A percentile compares a stretch with the other conserved stretches of the same genome.
Evolutionary conservation across 2,113 vertebrate species (phyloP).

Genomic region (Alouatta palliata): DNA sequence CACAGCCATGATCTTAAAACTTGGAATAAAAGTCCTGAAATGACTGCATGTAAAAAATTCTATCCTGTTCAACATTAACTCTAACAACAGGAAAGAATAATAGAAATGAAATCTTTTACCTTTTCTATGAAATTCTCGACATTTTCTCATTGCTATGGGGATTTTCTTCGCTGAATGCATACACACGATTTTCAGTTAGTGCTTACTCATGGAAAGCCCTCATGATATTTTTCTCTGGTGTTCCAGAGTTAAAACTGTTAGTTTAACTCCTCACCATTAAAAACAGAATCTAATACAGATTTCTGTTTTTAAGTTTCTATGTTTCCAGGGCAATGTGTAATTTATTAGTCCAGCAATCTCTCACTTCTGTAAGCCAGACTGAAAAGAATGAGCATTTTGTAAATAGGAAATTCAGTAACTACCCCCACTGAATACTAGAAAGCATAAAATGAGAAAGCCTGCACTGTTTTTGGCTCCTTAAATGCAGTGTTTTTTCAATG

Average conservation of each 20-base stretch:
- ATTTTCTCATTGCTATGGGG: neutral
- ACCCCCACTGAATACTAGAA: neutral
- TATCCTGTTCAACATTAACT: neutral
- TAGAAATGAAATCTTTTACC: neutral
- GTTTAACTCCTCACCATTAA: neutral
- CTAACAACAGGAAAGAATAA: neutral
- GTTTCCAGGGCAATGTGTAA: neutral
- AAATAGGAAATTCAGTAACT: constrained; percentile 47
- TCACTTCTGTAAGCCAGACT: constrained; percentile 22
- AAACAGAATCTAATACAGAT: constrained; percentile 8
- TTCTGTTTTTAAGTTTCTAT: neutral
- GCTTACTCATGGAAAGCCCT: neutral
- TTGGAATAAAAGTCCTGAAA: constrained; percentile 19
- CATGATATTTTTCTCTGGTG: neutral
- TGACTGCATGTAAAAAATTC: neutral
- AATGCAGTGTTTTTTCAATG: neutral
- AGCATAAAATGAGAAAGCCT: constrained; percentile 2
- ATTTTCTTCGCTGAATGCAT: constrained; percentile 36
- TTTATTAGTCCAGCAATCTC: neutral
- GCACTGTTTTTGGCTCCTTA: neutral
- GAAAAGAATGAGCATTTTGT: constrained; percentile 37
- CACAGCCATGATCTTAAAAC: neutral
- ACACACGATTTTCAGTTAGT: neutral
- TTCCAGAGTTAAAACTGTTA: neutral
- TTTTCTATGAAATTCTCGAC: constrained; percentile 26